Percentiles rank a stretch among this genome's conserved stretches.
Evolutionary conservation across 1,140 invertebrate species (phyloP).

Genomic region (Heliconius melpomene): DNA sequence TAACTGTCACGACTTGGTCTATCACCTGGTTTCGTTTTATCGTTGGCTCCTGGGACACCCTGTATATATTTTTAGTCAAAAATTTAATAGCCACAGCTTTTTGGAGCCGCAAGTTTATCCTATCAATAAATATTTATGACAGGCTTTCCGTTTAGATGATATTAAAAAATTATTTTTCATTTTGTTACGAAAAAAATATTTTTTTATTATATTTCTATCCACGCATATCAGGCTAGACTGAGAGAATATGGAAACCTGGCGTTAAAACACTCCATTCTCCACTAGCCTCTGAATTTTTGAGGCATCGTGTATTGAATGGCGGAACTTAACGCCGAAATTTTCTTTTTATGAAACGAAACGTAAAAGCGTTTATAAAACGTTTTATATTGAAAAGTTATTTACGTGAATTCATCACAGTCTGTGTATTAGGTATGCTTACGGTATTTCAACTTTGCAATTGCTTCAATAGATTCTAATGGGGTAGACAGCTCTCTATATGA

Average conservation of each 20-base stretch:
- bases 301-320: too few species aligned
- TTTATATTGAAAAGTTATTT: constrained; percentile 2
- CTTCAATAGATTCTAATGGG: constrained; percentile 66
- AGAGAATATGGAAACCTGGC: too few species aligned
- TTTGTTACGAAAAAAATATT: background rate
- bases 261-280: too few species aligned
- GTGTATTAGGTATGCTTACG: constrained; percentile 17
- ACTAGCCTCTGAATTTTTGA: too few species aligned
- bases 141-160: constrained; percentile 9
- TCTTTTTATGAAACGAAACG: background rate
- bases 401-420: constrained; percentile 5
- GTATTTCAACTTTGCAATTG: constrained; percentile 55
- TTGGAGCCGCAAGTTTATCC: constrained; percentile 8
- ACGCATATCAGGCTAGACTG: too few species aligned
- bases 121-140: constrained; percentile 11
- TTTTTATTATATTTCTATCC: background rate
- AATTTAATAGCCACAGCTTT: constrained; percentile 18
- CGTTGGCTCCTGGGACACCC: too few species aligned
- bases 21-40: too few species aligned
- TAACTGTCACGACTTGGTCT: too few species aligned
- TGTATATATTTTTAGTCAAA: background rate
- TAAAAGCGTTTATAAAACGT: background rate
- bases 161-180: background rate
- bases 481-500: constrained; percentile 45
- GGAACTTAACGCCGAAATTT: too few species aligned